These are phyloP conservation scores for Sminthurinus aureus DNA, from an alignment of 2,888 invertebrate genomes.

Conservation along the genomic window DNA sequence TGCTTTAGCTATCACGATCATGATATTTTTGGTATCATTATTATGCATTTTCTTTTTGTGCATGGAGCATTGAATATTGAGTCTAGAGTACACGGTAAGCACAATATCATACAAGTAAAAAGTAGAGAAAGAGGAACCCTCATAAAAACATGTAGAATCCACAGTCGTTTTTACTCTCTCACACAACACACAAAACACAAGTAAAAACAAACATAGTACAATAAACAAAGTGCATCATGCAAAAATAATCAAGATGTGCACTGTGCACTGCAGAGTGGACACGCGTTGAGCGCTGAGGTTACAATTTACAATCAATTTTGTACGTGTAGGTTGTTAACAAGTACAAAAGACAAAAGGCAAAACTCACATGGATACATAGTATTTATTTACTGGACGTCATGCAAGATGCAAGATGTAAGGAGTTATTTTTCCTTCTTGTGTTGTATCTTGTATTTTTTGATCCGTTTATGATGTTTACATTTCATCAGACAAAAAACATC, in stretches of 20 bases:
- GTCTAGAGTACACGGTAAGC: too few relatives aligned
- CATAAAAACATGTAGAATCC: too few relatives aligned
- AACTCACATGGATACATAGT: neutral
- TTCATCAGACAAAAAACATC: neutral
- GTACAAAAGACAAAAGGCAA: neutral
- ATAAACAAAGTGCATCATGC: too few relatives aligned
- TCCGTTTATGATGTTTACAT: slow-evolving; percentile 14
- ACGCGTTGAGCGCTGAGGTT: neutral
- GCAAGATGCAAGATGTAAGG: neutral
- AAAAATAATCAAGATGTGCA: neutral
- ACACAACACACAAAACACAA: too few relatives aligned
- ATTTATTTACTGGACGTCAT: neutral
- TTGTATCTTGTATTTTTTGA: slow-evolving; percentile 5
- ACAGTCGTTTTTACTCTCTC: too few relatives aligned
- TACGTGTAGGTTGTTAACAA: neutral
- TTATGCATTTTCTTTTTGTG: too few relatives aligned
- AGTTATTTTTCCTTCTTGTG: neutral
- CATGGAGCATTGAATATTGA: too few relatives aligned
- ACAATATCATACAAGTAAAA: too few relatives aligned
- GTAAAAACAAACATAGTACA: too few relatives aligned
- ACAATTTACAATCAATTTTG: neutral
- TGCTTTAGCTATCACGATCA: too few relatives aligned
- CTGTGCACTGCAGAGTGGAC: neutral
- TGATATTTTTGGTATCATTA: too few relatives aligned
- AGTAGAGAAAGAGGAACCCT: too few relatives aligned